Evolutionary conservation across 2,113 vertebrate genomes (phyloP), one percentile per base, ranked within the genome.

Genomic region (Paracanthobrama guichenoti): DNA sequence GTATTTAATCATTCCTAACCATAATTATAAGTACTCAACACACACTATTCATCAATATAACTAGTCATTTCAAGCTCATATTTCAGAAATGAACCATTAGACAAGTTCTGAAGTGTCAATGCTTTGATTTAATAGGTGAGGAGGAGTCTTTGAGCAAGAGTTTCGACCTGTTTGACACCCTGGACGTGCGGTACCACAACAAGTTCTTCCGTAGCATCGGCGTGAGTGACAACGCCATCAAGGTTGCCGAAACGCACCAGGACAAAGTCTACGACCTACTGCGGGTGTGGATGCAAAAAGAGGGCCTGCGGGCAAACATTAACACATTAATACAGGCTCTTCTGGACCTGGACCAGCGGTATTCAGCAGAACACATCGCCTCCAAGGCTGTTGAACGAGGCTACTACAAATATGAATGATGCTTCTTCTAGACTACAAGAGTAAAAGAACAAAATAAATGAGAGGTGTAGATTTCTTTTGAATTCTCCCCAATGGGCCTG

Each of bases 221-320:
- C 1, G 89, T 95, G 77, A 93, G 86, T 4, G 94, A 95, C 90
- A 95, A 95, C 88, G 85, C 89, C 86, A 95, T 95, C 31, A 93
- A 93, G 44, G 90, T 92, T 0, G 93, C 93, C 0, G 93, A 94
- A 85, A 90, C 69, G 12, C 88, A 89, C 53, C 8, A 89, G 0
- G 94, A 95, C 90, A 95, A 94, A 74, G 94, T 95, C 48, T 95
- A 95, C 24, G 93, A 95, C 39, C 93, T 95, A 81, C 91, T 95
- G 83, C 93, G 92, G 83, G 92, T 88, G 85, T 95, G 94, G 94
- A 95, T 94, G 94, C 94, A 95, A 89, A 89, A 89, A 31, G 92
- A 94, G 86, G 94, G 94, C 18, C 93, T 93, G 0, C 93, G 92
- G 14, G 94, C 94, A 0, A 92, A 95, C 91, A 95, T 95, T 90